Base-by-base conservation (phyloP, 2,888 invertebrate genomes). In the Heteromurus nitidus region DNA sequence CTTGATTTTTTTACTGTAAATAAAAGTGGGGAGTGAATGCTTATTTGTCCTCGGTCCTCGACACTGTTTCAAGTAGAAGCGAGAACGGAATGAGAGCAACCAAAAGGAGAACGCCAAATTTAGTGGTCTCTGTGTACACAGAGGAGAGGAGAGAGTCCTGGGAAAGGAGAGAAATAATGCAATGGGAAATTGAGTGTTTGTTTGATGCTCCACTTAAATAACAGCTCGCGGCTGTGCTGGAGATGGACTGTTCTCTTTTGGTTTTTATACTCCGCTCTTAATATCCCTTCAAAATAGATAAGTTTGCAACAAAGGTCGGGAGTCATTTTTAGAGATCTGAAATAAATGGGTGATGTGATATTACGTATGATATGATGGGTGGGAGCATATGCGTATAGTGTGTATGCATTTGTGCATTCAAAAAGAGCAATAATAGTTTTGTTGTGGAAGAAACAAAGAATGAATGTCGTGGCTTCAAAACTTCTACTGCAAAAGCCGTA, bases 331-430 rank as follows among this genome's bases (percentile, higher is more conserved):
- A n/a, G n/a, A n/a, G n/a, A n/a, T n/a, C n/a, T n/a, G n/a, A n/a
- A n/a, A n/a, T n/a, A n/a, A 72, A 64, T 73, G 47, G 64, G 50
- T 64, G 53, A 73, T 73, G 62, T 47, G 64, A 50, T 16, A 73
- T 64, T 64, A n/a, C n/a, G n/a, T n/a, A n/a, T 47, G 47, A 47
- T 47, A 73, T 73, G 64, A 64, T 73, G 64, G 44, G 64, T 50
- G 62, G n/a, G n/a, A n/a, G n/a, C n/a, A n/a, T 50, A 64, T 13
- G 28, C 64, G 20, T 24, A 20, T 13, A 55, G 2, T 22, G 47
- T 47, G 47, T 22, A 53, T 53, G 20, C 53, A 55, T 9, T 13
- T 44, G 2, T 55, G 24, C 26, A 55, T 2, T 55, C 26, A 55
- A 55, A 55, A 24, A 26, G n/a, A 47, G n/a, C 28, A 67, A 67